phyloP scores from a whole-genome alignment of 2,888 invertebrate species.

The Chrysolina americana region DNA sequence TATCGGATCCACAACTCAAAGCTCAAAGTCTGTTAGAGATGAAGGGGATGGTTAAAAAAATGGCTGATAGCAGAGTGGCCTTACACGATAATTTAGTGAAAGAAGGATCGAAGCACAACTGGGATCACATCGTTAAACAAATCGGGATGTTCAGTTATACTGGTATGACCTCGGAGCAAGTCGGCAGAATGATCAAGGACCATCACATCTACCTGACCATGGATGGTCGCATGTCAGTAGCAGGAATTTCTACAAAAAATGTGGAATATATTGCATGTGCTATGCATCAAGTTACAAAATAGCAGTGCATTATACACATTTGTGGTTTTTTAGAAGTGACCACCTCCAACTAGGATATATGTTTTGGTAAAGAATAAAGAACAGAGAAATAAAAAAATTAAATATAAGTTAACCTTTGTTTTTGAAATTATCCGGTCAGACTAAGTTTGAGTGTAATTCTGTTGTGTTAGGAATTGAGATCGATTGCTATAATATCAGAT shows the following conservation, averaged over 20 bases:
- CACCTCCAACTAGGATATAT: too few relatives aligned
- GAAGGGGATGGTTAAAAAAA: slow-evolving; percentile 76
- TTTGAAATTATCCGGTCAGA: too few relatives aligned
- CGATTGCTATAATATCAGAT: too few relatives aligned
- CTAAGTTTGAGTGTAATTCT: too few relatives aligned
- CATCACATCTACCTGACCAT: slow-evolving; percentile 77
- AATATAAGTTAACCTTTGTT: too few relatives aligned
- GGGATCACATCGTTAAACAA: slow-evolving; percentile 79
- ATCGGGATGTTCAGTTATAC: slow-evolving; percentile 83
- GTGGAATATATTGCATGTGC: slow-evolving; percentile 77
- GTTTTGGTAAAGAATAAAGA: too few relatives aligned
- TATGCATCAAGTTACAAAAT: slow-evolving; percentile 77
- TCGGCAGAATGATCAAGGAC: slow-evolving; percentile 73
- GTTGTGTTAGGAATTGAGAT: too few relatives aligned
- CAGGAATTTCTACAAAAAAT: slow-evolving; percentile 77
- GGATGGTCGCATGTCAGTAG: slow-evolving; percentile 79
- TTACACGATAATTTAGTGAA: slow-evolving; percentile 73
- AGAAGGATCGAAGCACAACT: slow-evolving; percentile 74
- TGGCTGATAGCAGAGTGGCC: slow-evolving; percentile 74
- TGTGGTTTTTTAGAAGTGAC: too few relatives aligned
- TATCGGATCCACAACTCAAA: slow-evolving; percentile 71
- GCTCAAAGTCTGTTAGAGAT: slow-evolving; percentile 37
- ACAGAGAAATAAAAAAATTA: too few relatives aligned
- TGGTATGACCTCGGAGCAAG: slow-evolving; percentile 75
- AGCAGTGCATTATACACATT: too few relatives aligned